Conservation (phyloP, 1,140 invertebrate genomes). For the Diplogasteroides magnus region DNA sequence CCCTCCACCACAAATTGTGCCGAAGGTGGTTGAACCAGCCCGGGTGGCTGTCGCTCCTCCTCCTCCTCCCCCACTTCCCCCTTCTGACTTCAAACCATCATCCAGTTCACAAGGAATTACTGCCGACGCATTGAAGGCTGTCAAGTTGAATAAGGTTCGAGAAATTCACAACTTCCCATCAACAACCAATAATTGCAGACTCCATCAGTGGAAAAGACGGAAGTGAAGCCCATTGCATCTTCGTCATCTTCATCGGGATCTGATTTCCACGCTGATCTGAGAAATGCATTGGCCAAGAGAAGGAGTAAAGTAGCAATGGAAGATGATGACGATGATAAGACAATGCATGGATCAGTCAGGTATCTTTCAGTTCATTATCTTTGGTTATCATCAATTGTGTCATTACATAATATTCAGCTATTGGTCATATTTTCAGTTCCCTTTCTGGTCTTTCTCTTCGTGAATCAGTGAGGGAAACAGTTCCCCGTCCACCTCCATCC, state of each 20-base stretch:
- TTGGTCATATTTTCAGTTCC: constrained; percentile 5
- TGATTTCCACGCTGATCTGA: constrained; percentile 51
- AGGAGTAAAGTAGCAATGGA: constrained; percentile 43
- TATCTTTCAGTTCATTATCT: not conserved
- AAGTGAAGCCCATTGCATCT: not conserved
- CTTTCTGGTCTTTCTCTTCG: constrained; percentile 45
- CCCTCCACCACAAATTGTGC: constrained; percentile 41
- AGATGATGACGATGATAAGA: constrained; percentile 45
- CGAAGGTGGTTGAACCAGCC: constrained; percentile 4
- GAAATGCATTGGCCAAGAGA: constrained; percentile 50
- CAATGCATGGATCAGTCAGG: not conserved
- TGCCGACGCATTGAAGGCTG: constrained; percentile 41
- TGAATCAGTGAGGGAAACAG: constrained; percentile 50
- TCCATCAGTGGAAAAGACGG: not conserved
- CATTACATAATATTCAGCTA: constrained; percentile 12
- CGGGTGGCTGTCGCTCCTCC: constrained; percentile 27
- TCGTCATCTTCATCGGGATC: not conserved
- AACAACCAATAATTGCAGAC: not conserved
- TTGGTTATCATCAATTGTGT: no score
- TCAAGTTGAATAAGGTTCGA: constrained; percentile 37
- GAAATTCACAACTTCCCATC: not conserved
- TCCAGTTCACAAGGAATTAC: constrained; percentile 36
- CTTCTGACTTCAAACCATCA: constrained; percentile 10
- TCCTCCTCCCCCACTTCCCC: constrained; percentile 25
- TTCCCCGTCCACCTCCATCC: constrained; percentile 23